phyloP scores from a whole-genome alignment of 2,113 vertebrate species.

The Tyto alba region DNA sequence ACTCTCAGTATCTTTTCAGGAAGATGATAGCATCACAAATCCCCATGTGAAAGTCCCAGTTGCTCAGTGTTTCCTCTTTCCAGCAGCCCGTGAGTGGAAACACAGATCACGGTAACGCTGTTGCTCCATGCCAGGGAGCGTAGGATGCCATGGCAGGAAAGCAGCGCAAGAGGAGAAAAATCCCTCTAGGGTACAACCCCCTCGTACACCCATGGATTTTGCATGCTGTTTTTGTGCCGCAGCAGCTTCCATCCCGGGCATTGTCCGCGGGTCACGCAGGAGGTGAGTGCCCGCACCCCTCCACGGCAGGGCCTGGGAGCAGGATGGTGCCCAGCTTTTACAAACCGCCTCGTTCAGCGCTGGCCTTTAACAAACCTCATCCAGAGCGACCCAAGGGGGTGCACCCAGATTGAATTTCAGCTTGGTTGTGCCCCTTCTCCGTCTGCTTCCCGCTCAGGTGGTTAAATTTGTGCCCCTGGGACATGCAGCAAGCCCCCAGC shows the following conservation, averaged over 20 bases:
- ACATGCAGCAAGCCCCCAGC: accelerated
- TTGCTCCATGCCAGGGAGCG: accelerated
- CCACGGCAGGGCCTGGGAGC: neutral
- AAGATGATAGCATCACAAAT: neutral
- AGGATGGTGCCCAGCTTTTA: accelerated
- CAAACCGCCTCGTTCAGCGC: accelerated
- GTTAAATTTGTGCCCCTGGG: neutral
- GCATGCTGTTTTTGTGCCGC: accelerated
- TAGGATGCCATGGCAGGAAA: neutral
- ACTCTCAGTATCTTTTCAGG: neutral
- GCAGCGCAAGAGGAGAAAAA: neutral
- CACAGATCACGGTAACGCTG: accelerated
- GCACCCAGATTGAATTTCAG: neutral
- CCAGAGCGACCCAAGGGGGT: too few relatives aligned
- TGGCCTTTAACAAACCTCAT: neutral
- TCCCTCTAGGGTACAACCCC: accelerated
- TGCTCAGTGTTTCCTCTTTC: neutral
- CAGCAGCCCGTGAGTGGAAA: accelerated
- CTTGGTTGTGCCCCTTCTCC: neutral
- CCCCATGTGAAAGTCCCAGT: neutral
- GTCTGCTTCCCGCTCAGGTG: neutral
- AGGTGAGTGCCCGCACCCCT: accelerated
- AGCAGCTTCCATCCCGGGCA: neutral
- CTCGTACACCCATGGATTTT: neutral
- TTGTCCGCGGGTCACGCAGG: accelerated